A percentile compares a stretch with the other conserved stretches of the same genome.
Evolutionary conservation across 2,888 invertebrate species (phyloP).

Genomic region (Reticulitermes lucifugus): DNA sequence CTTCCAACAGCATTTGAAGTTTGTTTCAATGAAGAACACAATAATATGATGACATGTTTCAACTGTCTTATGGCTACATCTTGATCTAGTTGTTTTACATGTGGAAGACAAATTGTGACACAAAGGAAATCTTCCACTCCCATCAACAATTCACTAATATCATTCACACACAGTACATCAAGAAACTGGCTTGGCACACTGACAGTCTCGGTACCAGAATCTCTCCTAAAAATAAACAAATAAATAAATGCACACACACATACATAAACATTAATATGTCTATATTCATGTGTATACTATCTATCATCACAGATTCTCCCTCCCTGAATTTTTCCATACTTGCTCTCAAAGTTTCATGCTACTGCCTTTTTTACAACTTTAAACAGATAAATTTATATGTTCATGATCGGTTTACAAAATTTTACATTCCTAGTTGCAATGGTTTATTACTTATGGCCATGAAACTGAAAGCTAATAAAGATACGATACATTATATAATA

Average conservation of each 20-base stretch:
- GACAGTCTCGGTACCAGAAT: background rate
- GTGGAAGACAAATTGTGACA: slow-evolving; percentile 69
- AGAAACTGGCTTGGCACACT: slow-evolving; percentile 21
- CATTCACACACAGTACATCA: slow-evolving; percentile 57
- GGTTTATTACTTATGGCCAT: no score
- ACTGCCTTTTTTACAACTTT: no score
- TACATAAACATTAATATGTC: background rate
- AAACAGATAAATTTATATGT: no score
- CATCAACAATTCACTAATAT: slow-evolving; percentile 62
- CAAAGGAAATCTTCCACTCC: slow-evolving; percentile 65
- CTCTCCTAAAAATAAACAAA: slow-evolving; percentile 2
- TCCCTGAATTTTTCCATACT: no score
- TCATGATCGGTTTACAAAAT: no score
- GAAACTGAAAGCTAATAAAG: no score
- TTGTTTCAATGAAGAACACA: slow-evolving; percentile 52
- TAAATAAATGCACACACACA: background rate
- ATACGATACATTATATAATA: no score
- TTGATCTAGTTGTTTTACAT: slow-evolving; percentile 65
- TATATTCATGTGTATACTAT: background rate
- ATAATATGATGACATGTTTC: slow-evolving; percentile 61
- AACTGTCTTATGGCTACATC: slow-evolving; percentile 60
- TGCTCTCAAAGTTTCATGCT: no score
- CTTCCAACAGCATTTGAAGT: slow-evolving; percentile 42
- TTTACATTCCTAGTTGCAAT: no score
- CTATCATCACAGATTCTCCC: background rate